These are phyloP conservation scores for Melinopterus prodromus DNA, from an alignment of 2,888 invertebrate genomes.

Conservation along the genomic window DNA sequence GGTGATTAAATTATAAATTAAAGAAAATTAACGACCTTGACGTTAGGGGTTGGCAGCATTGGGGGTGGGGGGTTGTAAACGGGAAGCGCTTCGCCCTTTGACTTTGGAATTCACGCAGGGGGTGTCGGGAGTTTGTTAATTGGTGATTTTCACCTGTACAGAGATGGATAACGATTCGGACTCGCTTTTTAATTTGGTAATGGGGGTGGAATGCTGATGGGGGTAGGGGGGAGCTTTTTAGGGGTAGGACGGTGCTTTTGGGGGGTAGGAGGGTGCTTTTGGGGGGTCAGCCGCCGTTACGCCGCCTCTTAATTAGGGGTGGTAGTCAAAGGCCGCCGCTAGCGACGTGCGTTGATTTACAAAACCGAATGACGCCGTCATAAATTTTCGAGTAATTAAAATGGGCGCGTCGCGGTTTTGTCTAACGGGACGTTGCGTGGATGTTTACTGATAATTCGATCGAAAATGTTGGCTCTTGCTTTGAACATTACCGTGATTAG, in stretches of 20 bases:
- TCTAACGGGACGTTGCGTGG: background rate
- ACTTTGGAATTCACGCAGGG: no score
- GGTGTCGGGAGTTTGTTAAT: background rate
- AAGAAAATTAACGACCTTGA: background rate
- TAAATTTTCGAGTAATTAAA: background rate
- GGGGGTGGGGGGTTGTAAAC: background rate
- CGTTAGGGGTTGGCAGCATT: background rate
- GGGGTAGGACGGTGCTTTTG: background rate
- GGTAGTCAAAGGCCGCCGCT: background rate
- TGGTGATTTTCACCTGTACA: background rate
- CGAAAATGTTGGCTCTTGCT: background rate
- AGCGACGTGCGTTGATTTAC: background rate
- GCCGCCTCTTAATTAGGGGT: conserved; percentile 4
- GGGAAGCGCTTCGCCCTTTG: no score
- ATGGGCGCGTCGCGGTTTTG: background rate
- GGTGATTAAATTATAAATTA: background rate
- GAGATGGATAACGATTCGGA: background rate
- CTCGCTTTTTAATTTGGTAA: background rate
- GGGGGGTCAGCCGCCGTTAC: background rate
- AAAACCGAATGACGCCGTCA: background rate
- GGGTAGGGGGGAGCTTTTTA: background rate
- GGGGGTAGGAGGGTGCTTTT: background rate
- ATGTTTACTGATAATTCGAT: background rate
- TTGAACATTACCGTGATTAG: background rate
- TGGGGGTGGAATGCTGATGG: background rate